phyloP scores from a whole-genome alignment of 2,113 vertebrate genomes.

The Bos indicus region DNA sequence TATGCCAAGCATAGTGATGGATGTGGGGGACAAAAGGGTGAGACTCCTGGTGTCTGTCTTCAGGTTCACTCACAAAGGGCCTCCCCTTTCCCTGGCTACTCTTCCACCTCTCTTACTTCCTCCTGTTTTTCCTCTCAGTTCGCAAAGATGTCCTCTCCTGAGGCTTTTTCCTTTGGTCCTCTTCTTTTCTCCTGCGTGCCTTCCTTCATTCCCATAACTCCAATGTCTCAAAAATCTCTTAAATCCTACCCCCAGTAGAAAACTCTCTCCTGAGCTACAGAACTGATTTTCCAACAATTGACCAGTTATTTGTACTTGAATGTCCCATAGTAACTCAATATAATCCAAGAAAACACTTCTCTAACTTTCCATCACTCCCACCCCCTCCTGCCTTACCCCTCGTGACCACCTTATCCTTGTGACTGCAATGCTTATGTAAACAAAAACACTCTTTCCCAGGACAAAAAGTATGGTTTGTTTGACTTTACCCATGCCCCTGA shows the following conservation, averaged over 20 bases:
- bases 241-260: not conserved
- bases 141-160: not conserved
- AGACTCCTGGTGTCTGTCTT: not conserved
- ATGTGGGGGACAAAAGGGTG: not conserved
- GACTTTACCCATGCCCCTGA: not conserved
- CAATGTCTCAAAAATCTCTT: not conserved
- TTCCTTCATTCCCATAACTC: not conserved
- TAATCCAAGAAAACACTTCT: not conserved
- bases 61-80: not conserved
- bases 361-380: not conserved
- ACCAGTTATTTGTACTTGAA: not conserved
- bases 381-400: not conserved
- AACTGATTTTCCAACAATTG: not conserved
- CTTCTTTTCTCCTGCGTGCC: not conserved
- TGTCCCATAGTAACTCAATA: not conserved
- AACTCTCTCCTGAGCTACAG: not conserved
- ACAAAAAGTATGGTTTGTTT: not conserved
- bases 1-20: not conserved
- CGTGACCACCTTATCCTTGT: not conserved
- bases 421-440: not conserved
- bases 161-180: not conserved
- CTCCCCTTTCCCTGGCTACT: not conserved
- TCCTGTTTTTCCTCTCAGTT: not conserved
- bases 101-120: not conserved
- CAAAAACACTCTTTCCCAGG: not conserved